Percentiles rank a stretch among this genome's conserved stretches.
Conservation (phyloP, 2,113 vertebrate genomes). For the Nannospalax galili region DNA sequence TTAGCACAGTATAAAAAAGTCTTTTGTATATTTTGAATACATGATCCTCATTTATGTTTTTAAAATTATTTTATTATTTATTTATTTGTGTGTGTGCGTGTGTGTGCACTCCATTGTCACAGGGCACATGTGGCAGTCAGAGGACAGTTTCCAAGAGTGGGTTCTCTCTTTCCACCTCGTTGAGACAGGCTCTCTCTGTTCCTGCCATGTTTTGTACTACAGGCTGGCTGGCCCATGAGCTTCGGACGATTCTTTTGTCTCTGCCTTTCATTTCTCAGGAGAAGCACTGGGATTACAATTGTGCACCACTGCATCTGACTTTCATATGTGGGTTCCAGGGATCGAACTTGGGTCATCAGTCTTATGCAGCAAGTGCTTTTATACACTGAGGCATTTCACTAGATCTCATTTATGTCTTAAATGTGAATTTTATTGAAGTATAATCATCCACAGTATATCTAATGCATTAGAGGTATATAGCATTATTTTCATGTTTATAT, state of each 20-base stretch:
- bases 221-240: no score
- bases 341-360: no score
- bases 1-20: slow-evolving; percentile 5
- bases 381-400: no score
- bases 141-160: not conserved
- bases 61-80: not conserved
- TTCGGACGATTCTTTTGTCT: no score
- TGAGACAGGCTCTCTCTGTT: not conserved
- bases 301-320: no score
- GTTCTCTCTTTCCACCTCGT: not conserved
- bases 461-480: not conserved
- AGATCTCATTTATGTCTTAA: not conserved
- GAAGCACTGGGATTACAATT: no score
- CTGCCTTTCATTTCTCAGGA: no score
- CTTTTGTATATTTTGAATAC: not conserved
- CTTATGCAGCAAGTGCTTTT: no score
- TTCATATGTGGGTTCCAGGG: no score
- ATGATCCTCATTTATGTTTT: not conserved
- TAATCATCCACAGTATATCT: not conserved
- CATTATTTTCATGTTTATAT: slow-evolving; percentile 26
- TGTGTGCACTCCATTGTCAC: no score
- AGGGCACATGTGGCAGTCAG: not conserved
- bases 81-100: not conserved
- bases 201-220: no score
- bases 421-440: slow-evolving; percentile 14